phyloP scores from a whole-genome alignment of 2,113 vertebrate genomes.

The Hystrix cristata region DNA sequence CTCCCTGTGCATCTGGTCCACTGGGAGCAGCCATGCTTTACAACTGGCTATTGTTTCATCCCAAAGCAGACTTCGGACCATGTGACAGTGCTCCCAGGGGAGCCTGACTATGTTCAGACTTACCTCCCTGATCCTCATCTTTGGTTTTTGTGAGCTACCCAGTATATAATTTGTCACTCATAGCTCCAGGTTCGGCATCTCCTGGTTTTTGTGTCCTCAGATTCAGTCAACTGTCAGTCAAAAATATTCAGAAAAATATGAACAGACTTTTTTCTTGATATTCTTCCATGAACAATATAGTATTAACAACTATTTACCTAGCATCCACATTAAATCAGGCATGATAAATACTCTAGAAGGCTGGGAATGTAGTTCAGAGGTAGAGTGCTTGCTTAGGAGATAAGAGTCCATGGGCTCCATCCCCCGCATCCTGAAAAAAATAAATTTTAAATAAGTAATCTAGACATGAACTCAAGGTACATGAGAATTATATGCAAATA shows the following conservation, averaged over 20 bases:
- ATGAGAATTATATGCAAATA: neutral
- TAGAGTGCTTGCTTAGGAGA: neutral
- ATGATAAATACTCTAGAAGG: neutral
- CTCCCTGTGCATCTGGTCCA: neutral
- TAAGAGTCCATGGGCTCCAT: neutral
- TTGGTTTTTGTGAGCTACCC: neutral
- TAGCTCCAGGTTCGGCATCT: no score
- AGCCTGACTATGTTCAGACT: neutral
- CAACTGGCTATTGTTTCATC: neutral
- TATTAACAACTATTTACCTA: neutral
- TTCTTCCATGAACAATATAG: neutral
- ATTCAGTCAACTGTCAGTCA: neutral
- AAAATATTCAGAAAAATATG: neutral
- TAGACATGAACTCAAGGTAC: neutral
- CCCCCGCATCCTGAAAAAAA: neutral
- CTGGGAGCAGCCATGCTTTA: neutral
- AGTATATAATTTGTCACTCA: neutral
- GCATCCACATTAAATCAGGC: neutral
- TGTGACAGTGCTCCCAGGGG: neutral
- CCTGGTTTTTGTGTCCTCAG: neutral
- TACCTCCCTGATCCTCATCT: neutral
- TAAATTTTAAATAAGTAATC: neutral
- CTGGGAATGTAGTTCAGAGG: neutral
- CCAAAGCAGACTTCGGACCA: neutral
- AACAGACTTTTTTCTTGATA: neutral